These are phyloP conservation scores for Xenopus laevis DNA, from an alignment of 2,113 vertebrate genomes.

Conservation along the genomic window DNA sequence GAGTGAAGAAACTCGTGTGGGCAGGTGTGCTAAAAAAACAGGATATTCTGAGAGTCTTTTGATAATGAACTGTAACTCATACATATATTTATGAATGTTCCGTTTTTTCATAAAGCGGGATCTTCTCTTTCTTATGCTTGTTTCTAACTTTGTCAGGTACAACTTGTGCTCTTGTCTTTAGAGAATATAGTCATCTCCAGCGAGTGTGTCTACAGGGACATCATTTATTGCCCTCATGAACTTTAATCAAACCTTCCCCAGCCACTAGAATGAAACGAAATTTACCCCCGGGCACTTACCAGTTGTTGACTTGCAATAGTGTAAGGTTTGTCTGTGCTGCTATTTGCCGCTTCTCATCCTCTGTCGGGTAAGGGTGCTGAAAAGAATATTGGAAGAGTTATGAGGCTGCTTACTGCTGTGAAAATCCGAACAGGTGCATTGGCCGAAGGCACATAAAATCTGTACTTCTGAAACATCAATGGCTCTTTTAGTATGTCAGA, in stretches of 20 bases:
- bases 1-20: too few species aligned
- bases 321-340: constrained; percentile 95
- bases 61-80: too few species aligned
- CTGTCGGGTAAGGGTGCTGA: constrained; percentile 96
- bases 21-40: too few species aligned
- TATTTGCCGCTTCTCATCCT: constrained; percentile 97
- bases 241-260: neutral
- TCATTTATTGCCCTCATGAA: neutral
- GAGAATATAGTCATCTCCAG: too few species aligned
- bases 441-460: neutral
- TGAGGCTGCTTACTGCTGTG: neutral
- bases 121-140: neutral
- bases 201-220: neutral
- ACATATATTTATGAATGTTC: too few species aligned
- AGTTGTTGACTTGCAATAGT: constrained; percentile 98
- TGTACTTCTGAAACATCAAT: neutral
- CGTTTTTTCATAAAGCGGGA: too few species aligned
- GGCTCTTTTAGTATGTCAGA: neutral
- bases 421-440: neutral
- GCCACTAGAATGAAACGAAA: neutral
- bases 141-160: neutral
- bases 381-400: constrained; percentile 38
- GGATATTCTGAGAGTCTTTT: too few species aligned
- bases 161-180: neutral
- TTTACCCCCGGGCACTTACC: constrained; percentile 68